Evolutionary conservation across 2,113 vertebrate species (phyloP).

Genomic region (Pavo muticus): DNA sequence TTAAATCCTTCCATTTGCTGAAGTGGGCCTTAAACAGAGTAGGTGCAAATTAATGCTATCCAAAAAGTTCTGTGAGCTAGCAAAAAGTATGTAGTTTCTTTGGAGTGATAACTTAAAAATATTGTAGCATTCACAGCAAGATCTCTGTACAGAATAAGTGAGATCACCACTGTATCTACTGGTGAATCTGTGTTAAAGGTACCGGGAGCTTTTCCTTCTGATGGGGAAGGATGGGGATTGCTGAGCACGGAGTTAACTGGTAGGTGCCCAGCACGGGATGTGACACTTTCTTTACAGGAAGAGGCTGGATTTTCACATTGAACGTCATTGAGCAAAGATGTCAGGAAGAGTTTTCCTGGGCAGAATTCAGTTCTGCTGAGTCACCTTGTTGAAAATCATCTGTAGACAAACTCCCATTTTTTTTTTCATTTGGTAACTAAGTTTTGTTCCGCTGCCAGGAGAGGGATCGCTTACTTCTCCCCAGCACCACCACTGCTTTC

Average conservation of each 20-base stretch:
- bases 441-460: background rate
- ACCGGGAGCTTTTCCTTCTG: accelerated
- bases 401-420: background rate
- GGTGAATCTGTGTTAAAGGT: background rate
- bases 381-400: background rate
- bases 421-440: background rate
- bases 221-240: accelerated
- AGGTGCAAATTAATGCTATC: background rate
- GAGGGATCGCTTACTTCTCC: background rate
- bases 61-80: background rate
- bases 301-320: background rate
- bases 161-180: background rate
- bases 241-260: background rate
- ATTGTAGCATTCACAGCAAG: background rate
- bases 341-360: background rate
- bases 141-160: background rate
- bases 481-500: background rate
- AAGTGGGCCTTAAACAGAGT: background rate
- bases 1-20: background rate
- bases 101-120: background rate
- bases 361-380: background rate
- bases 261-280: background rate
- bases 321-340: background rate
- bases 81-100: background rate
- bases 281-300: background rate